These are phyloP conservation scores for Caenorhabditis sulstoni DNA, from an alignment of 2,888 invertebrate species.

Conservation along the genomic window DNA sequence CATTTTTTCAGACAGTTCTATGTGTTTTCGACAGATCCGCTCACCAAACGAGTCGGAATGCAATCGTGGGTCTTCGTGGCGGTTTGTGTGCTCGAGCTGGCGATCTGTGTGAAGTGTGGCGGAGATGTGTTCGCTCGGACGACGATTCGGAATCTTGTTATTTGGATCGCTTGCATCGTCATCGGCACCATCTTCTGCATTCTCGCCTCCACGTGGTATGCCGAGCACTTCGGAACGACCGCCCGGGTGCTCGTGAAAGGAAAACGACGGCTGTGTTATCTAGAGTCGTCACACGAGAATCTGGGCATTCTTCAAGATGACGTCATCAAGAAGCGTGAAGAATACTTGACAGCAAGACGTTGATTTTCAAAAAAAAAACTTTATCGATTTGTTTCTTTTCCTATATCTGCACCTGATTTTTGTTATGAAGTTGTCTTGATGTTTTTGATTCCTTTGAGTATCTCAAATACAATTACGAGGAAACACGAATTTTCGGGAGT, in stretches of 20 bases:
- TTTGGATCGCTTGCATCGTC: slow-evolving; percentile 76
- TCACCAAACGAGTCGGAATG: slow-evolving; percentile 96
- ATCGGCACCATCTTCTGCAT: slow-evolving; percentile 92
- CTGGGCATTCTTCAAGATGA: slow-evolving; percentile 76
- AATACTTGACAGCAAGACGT: slow-evolving; percentile 43
- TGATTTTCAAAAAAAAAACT: neutral
- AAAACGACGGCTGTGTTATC: slow-evolving; percentile 72
- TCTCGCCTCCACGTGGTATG: slow-evolving; percentile 55
- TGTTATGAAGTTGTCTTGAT: too few species aligned
- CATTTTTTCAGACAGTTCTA: too few species aligned
- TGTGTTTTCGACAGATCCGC: slow-evolving; percentile 95
- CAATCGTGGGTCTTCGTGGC: slow-evolving; percentile 98
- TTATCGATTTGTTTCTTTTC: slow-evolving; percentile 6
- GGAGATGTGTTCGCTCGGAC: slow-evolving; percentile 71
- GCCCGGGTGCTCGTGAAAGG: slow-evolving; percentile 72
- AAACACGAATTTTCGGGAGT: too few species aligned
- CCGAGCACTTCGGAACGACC: slow-evolving; percentile 63
- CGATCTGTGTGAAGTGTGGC: slow-evolving; percentile 79
- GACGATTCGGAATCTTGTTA: slow-evolving; percentile 60
- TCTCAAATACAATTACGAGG: too few species aligned
- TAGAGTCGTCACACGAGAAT: slow-evolving; percentile 80
- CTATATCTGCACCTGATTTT: neutral
- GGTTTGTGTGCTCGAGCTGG: slow-evolving; percentile 75
- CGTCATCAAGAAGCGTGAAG: slow-evolving; percentile 70
- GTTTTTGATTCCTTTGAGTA: neutral